Base-by-base conservation (phyloP, 2,888 invertebrate genomes). In the Rhyacophila evoluta region DNA sequence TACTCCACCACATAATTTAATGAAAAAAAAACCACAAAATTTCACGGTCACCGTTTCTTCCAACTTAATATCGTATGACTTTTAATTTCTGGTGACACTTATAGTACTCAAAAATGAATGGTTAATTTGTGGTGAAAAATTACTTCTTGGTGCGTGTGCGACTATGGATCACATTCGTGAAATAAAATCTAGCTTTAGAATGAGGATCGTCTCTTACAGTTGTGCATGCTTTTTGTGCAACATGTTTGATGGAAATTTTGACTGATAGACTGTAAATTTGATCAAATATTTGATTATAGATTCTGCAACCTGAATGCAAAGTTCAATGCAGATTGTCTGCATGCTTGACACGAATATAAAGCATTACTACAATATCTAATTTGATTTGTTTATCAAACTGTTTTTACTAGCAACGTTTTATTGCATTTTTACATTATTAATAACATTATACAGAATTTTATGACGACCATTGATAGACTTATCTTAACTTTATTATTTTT, bases 301-400 rank as follows among this genome's bases (percentile, higher is more conserved):
- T 28, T n/a, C 69, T 69, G 69, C 69, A 28, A 69, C 69, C 69
- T 11, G 69, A 69, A 69, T 69, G 69, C 27, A 29, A 69, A 28
- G 19, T 25, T 33, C 33, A 69, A 28, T 29, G 69, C 69, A 28
- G 33, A 12, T 15, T 69, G 69, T 29, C 69, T 33, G 69, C 69
- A 69, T 69, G 69, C 28, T 69, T 28, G 28, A 55, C 55, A 55
- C 55, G 19, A 19, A 55, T 33, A 33, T 55, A 10, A 55, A 55
- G 10, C 1, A 25, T 55, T 55, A 55, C 3, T 55, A 33, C 19
- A n/a, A 12, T 55, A 19, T 55, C 19, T 19, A 19, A 55, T 55
- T 33, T 55, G 55, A 55, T 55, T 55, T 55, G 19, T 55, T 55
- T 55, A 55, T 19, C 19, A 55, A 19, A 12, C 15, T 10, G 55